A percentile compares a stretch with the other conserved stretches of the same genome.
phyloP scores from a whole-genome alignment of 1,140 invertebrate species.

The Drosophila burlai region DNA sequence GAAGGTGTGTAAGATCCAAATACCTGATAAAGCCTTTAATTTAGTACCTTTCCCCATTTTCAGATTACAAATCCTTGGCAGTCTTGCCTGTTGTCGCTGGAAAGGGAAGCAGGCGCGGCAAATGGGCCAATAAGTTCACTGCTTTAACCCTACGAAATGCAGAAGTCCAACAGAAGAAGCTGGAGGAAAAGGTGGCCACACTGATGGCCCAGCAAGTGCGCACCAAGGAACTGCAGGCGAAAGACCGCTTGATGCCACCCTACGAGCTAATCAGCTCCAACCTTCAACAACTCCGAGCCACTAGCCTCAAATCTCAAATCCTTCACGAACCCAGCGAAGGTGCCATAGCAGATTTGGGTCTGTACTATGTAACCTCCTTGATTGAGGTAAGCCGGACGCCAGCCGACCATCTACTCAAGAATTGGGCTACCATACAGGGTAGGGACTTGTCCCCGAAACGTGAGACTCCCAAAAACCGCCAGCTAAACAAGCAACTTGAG shows the following conservation, averaged over 20 bases:
- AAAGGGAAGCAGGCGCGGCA: constrained; percentile 49
- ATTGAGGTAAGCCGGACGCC: constrained; percentile 54
- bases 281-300: constrained; percentile 9
- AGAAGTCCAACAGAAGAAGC: constrained; percentile 61
- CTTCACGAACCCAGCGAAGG: constrained; percentile 26
- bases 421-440: constrained; percentile 68
- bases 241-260: constrained; percentile 4
- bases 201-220: constrained; percentile 59
- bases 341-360: constrained; percentile 20
- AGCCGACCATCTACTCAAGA: constrained; percentile 67
- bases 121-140: constrained; percentile 81
- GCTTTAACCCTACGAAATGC: constrained; percentile 66
- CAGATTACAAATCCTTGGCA: constrained; percentile 65
- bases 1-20: too few species aligned
- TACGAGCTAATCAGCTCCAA: constrained; percentile 45
- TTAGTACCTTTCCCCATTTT: background rate
- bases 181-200: constrained; percentile 46
- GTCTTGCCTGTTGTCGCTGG: constrained; percentile 19
- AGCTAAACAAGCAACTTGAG: constrained; percentile 35
- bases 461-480: background rate
- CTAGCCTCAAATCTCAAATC: constrained; percentile 12
- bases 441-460: constrained; percentile 65
- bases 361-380: constrained; percentile 64
- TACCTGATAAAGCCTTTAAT: background rate
- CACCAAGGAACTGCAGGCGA: constrained; percentile 2